Conservation (phyloP, 2,797 vertebrate species). For the Hafferia zeledoni region DNA sequence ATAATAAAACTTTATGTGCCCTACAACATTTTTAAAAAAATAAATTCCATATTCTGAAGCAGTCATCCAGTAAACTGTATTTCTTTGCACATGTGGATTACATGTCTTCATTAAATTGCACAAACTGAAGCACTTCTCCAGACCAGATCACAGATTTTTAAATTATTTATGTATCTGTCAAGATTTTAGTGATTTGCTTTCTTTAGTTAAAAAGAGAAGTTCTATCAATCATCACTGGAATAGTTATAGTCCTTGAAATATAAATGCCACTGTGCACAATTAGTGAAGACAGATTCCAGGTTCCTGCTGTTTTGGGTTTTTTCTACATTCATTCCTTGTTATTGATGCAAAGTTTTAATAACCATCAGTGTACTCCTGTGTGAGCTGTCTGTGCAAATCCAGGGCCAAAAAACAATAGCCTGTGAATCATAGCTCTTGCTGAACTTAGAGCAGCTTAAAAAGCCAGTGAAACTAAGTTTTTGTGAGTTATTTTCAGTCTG, state of each 20-base stretch:
- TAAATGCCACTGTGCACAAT: background rate
- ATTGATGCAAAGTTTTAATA: background rate
- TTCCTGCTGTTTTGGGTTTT: background rate
- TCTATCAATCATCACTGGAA: background rate
- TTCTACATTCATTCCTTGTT: background rate
- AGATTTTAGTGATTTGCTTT: background rate
- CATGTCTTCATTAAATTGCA: background rate
- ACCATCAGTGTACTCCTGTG: background rate
- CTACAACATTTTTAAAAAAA: background rate
- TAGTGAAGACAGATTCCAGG: background rate
- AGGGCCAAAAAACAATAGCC: background rate
- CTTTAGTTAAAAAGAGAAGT: background rate
- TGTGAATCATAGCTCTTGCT: background rate
- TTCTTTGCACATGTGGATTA: background rate
- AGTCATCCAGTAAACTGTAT: background rate
- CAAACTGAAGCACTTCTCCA: background rate
- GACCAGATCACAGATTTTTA: background rate
- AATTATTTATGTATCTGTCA: background rate
- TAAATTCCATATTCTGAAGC: background rate
- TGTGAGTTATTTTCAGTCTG: slow-evolving; percentile 30
- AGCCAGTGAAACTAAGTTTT: background rate
- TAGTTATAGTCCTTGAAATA: background rate
- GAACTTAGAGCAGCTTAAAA: background rate
- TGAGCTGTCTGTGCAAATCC: background rate
- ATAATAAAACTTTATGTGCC: background rate